phyloP scores from a whole-genome alignment of 1,140 invertebrate species.

The Gyrodactylus salaris region DNA sequence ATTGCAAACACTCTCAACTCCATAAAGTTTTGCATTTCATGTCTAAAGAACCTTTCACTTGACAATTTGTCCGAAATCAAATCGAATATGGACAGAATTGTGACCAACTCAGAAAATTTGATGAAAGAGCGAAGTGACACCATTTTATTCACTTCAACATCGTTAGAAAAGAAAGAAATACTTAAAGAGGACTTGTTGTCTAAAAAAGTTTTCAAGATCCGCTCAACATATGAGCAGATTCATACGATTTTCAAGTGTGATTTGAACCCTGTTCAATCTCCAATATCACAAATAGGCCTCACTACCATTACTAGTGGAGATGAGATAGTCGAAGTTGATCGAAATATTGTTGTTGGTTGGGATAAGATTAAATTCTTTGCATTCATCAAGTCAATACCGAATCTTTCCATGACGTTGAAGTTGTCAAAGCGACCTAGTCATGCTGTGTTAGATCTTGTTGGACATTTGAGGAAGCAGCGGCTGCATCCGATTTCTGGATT shows the following conservation, averaged over 20 bases:
- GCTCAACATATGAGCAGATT: background rate
- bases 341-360: background rate
- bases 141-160: background rate
- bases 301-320: background rate
- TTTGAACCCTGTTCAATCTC: background rate
- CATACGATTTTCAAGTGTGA: background rate
- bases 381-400: background rate
- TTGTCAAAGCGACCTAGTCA: background rate
- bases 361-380: background rate
- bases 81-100: background rate
- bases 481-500: background rate
- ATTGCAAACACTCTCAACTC: background rate
- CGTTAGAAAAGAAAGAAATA: background rate
- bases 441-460: background rate
- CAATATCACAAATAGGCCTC: background rate
- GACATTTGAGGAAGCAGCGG: background rate
- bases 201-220: background rate
- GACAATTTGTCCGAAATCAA: background rate
- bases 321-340: background rate
- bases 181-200: background rate
- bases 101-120: background rate
- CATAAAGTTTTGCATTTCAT: background rate
- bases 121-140: background rate
- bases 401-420: background rate
- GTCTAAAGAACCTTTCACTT: background rate